phyloP scores from a whole-genome alignment of 2,797 vertebrate genomes.

The Masticophis lateralis region DNA sequence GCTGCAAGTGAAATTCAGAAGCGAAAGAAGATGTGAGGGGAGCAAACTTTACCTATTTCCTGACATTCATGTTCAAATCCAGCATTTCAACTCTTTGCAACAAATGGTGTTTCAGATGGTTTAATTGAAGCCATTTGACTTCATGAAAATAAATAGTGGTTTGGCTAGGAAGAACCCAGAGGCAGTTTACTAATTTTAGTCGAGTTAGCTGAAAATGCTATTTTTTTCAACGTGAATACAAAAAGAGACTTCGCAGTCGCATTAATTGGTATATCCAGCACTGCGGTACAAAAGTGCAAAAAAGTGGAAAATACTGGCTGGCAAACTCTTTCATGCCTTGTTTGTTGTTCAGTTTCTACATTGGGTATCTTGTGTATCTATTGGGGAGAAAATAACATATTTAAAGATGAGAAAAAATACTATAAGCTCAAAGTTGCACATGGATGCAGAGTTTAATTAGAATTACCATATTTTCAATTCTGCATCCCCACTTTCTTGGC shows the following conservation, averaged over 20 bases:
- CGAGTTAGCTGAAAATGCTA: conserved; percentile 1
- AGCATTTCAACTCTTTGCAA: background rate
- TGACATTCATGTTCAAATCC: background rate
- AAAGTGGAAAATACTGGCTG: conserved; percentile 5
- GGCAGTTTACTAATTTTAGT: conserved; percentile 17
- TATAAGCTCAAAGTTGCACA: background rate
- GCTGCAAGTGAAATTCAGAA: background rate
- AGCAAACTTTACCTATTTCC: background rate
- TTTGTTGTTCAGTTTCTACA: conserved; percentile 35
- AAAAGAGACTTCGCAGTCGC: conserved; percentile 10
- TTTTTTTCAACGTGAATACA: background rate
- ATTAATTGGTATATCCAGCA: conserved; percentile 38
- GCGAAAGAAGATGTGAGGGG: background rate
- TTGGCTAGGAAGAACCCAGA: background rate
- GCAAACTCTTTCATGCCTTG: conserved; percentile 13
- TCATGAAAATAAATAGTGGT: conserved; percentile 1
- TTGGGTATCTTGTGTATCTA: conserved; percentile 34
- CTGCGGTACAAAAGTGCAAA: conserved; percentile 9
- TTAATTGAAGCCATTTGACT: background rate
- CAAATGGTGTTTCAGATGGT: background rate
- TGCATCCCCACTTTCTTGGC: background rate
- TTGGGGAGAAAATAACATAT: conserved; percentile 23
- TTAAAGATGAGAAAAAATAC: conserved; percentile 14
- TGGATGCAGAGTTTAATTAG: conserved; percentile 25
- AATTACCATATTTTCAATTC: background rate